These are phyloP conservation scores for Pleuronectes platessa DNA, from an alignment of 2,113 vertebrate genomes.

Conservation along the genomic window DNA sequence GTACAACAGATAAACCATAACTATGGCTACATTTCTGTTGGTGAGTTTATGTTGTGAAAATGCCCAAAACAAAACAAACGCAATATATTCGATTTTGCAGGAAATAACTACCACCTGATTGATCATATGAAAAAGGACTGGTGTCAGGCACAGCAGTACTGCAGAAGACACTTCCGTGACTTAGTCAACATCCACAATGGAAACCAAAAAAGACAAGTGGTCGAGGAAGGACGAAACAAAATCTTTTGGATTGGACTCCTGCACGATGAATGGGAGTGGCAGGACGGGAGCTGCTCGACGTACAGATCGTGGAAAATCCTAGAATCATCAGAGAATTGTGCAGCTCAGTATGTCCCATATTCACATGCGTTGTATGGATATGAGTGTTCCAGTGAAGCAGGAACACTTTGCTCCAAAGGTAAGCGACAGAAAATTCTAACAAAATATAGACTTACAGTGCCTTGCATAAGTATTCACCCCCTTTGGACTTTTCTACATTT, in stretches of 20 bases:
- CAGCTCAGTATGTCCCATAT: not conserved
- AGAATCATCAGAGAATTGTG: not conserved
- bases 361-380: no score
- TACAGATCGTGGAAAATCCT: slow-evolving; percentile 21
- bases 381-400: not conserved
- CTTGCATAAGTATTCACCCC: no score
- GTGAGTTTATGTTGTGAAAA: no score
- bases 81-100: slow-evolving; percentile 11
- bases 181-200: slow-evolving; percentile 50
- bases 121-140: not conserved
- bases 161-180: slow-evolving; percentile 27
- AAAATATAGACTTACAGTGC: not conserved
- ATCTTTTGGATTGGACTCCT: slow-evolving; percentile 70
- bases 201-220: not conserved
- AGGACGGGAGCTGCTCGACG: slow-evolving; percentile 51
- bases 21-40: no score
- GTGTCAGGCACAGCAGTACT: slow-evolving; percentile 63
- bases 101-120: not conserved
- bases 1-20: no score
- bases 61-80: not conserved
- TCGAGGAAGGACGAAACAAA: rapidly evolving
- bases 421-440: not conserved
- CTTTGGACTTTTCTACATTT: no score
- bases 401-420: slow-evolving; percentile 47
- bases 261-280: slow-evolving; percentile 57